Conservation (phyloP, 1,140 invertebrate genomes). For the Drosophila parabipectinata region DNA sequence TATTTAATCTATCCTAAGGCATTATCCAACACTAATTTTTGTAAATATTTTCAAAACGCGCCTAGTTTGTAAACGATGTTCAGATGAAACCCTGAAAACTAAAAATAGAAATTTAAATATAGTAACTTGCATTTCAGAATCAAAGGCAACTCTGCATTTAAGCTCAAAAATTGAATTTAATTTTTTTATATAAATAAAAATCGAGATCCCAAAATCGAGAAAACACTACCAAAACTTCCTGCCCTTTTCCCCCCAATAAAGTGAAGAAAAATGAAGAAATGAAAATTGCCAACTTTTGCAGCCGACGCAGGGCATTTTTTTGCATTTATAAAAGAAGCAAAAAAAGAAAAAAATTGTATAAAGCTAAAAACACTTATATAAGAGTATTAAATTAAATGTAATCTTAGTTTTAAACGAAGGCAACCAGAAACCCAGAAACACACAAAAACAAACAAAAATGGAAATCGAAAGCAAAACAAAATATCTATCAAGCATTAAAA, state of each 20-base stretch:
- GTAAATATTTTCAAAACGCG: conserved; percentile 73
- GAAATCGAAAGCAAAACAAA: conserved; percentile 32
- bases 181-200: conserved; percentile 50
- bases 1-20: conserved; percentile 73
- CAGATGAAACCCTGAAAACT: conserved; percentile 28
- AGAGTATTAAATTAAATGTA: conserved; percentile 75
- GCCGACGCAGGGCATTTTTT: conserved; percentile 61
- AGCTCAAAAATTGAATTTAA: conserved; percentile 80
- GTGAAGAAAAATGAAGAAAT: conserved; percentile 1
- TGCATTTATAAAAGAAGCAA: conserved; percentile 69
- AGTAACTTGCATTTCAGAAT: conserved; percentile 71
- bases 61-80: conserved; percentile 61
- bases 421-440: conserved; percentile 20
- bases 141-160: conserved; percentile 72
- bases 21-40: conserved; percentile 73
- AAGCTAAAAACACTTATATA: conserved; percentile 62
- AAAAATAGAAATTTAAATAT: conserved; percentile 41
- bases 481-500: conserved; percentile 72
- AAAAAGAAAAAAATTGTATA: conserved; percentile 76
- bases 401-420: conserved; percentile 62
- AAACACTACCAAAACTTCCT: conserved; percentile 22
- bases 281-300: conserved; percentile 64
- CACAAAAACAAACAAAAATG: conserved; percentile 18
- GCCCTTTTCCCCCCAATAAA: conserved; percentile 5
- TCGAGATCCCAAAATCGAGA: conserved; percentile 29